phyloP scores from a whole-genome alignment of 2,797 vertebrate species.

The Onychomys arenicola region DNA sequence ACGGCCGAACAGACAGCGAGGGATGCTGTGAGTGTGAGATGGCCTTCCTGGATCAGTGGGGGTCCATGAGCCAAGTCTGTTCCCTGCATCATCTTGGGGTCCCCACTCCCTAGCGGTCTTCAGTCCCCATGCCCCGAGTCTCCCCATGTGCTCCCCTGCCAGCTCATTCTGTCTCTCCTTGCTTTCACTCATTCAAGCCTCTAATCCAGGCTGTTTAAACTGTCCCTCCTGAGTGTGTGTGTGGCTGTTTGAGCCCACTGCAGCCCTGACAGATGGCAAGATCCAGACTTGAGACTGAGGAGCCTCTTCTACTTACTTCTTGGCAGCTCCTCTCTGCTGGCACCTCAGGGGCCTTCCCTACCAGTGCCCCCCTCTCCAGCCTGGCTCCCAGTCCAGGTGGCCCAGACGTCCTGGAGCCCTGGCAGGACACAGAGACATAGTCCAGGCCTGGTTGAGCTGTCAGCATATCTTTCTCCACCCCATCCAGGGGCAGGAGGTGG shows the following conservation, averaged over 20 bases:
- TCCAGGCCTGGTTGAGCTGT: constrained; percentile 77
- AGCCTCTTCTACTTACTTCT: constrained; percentile 66
- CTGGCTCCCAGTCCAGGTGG: constrained; percentile 79
- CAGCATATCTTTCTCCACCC: constrained; percentile 75
- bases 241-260: constrained; percentile 15
- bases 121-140: background rate
- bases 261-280: constrained; percentile 16
- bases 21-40: too few species aligned
- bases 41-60: background rate
- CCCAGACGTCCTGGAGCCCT: constrained; percentile 80
- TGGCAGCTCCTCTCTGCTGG: constrained; percentile 69
- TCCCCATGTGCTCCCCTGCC: background rate
- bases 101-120: background rate
- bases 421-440: constrained; percentile 74
- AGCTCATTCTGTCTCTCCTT: background rate
- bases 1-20: background rate
- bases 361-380: constrained; percentile 44
- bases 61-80: background rate
- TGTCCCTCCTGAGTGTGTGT: background rate
- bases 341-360: constrained; percentile 62
- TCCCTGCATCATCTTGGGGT: background rate
- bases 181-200: background rate
- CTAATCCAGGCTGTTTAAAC: background rate
- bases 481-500: constrained; percentile 10
- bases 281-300: constrained; percentile 57